Percentiles rank a stretch among this genome's conserved stretches.
These are phyloP conservation scores for Grus americana DNA, from an alignment of 2,113 vertebrate genomes.

Conservation along the genomic window DNA sequence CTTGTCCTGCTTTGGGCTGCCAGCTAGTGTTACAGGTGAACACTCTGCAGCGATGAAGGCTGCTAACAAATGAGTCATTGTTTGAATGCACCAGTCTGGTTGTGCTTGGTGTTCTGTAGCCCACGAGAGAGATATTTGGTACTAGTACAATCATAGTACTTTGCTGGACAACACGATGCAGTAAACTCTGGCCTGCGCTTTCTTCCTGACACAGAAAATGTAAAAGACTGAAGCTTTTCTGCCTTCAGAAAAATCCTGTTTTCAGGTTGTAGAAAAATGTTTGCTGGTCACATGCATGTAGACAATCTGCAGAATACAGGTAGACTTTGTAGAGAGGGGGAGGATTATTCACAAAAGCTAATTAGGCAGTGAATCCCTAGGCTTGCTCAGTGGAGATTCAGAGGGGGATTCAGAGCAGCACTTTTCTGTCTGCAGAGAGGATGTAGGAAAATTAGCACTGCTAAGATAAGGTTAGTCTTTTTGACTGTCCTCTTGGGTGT, in stretches of 20 bases:
- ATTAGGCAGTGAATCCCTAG: background rate
- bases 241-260: background rate
- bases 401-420: background rate
- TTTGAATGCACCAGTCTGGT: background rate
- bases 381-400: background rate
- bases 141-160: background rate
- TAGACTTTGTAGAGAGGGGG: background rate
- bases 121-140: background rate
- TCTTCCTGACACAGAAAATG: background rate
- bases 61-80: background rate
- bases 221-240: background rate
- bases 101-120: background rate
- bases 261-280: background rate
- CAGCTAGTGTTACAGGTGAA: background rate
- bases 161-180: fast-evolving
- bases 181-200: background rate
- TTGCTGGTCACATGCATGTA: background rate
- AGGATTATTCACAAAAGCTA: background rate
- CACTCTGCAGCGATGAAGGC: background rate
- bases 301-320: background rate
- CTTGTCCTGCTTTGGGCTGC: background rate
- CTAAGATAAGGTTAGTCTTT: background rate
- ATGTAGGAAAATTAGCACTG: background rate
- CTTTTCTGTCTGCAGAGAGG: background rate
- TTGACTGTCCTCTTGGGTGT: background rate